Percentiles rank a stretch among this genome's conserved stretches.
These are phyloP conservation scores for Polydesmus complanatus DNA, from an alignment of 2,888 invertebrate species.

Conservation along the genomic window DNA sequence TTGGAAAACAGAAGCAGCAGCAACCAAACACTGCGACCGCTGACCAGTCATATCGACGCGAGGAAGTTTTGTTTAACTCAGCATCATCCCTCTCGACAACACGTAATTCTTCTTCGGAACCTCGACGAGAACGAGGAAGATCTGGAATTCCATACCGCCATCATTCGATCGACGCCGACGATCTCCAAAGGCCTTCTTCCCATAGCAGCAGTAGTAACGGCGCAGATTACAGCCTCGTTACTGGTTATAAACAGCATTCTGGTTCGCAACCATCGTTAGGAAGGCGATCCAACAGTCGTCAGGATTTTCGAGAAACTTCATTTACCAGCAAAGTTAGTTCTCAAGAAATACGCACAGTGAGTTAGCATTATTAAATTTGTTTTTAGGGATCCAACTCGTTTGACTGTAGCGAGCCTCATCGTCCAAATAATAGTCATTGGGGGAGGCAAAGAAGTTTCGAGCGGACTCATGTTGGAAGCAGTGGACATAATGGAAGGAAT, in stretches of 20 bases:
- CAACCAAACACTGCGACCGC: background rate
- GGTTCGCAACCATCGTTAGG: conserved; percentile 21
- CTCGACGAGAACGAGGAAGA: conserved; percentile 14
- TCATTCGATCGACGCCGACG: conserved; percentile 19
- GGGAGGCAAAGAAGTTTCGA: conserved; percentile 20
- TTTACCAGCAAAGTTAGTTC: conserved; percentile 12
- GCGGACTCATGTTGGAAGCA: conserved; percentile 19
- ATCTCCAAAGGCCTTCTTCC: conserved; percentile 12
- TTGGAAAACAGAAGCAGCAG: too few relatives aligned
- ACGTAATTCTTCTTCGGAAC: background rate
- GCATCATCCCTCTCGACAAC: background rate
- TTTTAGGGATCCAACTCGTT: conserved; percentile 13
- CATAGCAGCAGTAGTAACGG: background rate
- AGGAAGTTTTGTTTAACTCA: background rate
- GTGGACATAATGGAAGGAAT: background rate
- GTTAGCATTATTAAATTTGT: background rate
- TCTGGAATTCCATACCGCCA: conserved; percentile 13
- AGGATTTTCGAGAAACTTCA: conserved; percentile 20
- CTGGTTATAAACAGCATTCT: conserved; percentile 20
- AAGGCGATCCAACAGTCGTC: conserved; percentile 21
- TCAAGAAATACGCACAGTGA: background rate
- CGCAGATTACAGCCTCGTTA: conserved; percentile 8
- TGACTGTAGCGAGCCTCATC: conserved; percentile 10
- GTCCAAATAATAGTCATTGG: conserved; percentile 12
- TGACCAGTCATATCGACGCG: background rate